A percentile compares a stretch with the other conserved stretches of the same genome.
These are phyloP conservation scores for Drosophila virilis DNA, from an alignment of 1,140 invertebrate species.

Conservation along the genomic window DNA sequence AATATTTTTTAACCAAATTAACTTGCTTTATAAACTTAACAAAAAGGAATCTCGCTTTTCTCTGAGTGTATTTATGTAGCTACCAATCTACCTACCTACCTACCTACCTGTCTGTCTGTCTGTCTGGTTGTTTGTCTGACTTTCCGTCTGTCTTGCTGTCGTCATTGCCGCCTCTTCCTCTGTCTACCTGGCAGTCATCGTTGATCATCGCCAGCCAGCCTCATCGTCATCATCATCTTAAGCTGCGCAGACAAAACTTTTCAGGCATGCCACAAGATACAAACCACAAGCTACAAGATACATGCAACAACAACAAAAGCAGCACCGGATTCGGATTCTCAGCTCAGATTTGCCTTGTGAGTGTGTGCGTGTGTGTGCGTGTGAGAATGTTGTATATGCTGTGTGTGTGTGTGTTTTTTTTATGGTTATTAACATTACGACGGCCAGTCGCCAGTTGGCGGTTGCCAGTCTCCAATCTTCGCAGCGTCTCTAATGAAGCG, in stretches of 20 bases:
- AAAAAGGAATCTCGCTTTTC: neutral
- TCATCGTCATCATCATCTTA: conserved; percentile 8
- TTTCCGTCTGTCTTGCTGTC: conserved; percentile 30
- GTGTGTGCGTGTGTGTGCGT: conserved; percentile 22
- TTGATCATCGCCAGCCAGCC: conserved; percentile 65
- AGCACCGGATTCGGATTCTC: conserved; percentile 66
- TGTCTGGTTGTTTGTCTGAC: conserved; percentile 17
- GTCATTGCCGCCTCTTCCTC: conserved; percentile 41
- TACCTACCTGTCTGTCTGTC: conserved; percentile 45
- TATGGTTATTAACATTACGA: conserved; percentile 63
- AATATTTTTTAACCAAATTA: no score
- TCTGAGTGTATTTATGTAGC: conserved; percentile 9
- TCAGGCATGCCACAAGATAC: conserved; percentile 29
- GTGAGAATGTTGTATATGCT: conserved; percentile 60
- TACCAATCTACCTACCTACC: conserved; percentile 50
- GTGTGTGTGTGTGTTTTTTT: conserved; percentile 43
- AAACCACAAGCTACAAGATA: conserved; percentile 24
- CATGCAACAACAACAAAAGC: conserved; percentile 45
- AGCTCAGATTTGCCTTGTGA: conserved; percentile 51
- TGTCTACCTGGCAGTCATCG: conserved; percentile 53
- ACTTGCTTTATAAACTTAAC: no score
- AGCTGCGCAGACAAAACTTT: conserved; percentile 28
- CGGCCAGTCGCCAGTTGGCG: conserved; percentile 42
- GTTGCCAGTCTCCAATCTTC: conserved; percentile 12
- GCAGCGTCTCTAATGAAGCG: conserved; percentile 58